phyloP scores from a whole-genome alignment of 1,140 invertebrate species.

The Amyelois transitella region DNA sequence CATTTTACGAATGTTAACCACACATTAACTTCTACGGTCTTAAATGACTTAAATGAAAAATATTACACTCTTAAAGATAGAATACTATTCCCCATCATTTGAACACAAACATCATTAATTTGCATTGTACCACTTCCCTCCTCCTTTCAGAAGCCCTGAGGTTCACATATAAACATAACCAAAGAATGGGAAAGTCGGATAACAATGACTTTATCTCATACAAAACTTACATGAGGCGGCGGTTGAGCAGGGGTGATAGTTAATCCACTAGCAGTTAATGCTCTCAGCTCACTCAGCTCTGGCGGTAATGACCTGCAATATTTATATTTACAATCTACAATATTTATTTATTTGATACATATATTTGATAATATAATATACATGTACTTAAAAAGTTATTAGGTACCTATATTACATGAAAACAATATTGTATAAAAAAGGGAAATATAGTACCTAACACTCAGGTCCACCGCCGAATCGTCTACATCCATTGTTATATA shows the following conservation, averaged over 20 bases:
- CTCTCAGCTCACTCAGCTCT: slow-evolving; percentile 67
- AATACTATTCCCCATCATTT: no score
- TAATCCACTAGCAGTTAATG: slow-evolving; percentile 68
- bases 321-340: background rate
- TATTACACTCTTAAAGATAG: no score
- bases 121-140: no score
- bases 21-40: no score
- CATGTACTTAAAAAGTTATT: background rate
- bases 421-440: background rate
- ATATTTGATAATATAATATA: slow-evolving; percentile 11
- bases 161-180: background rate
- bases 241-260: slow-evolving; percentile 74
- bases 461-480: slow-evolving; percentile 83
- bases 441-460: slow-evolving; percentile 87
- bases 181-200: background rate
- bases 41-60: no score
- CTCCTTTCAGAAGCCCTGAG: no score
- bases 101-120: no score
- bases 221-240: slow-evolving; percentile 64
- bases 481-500: slow-evolving; percentile 79
- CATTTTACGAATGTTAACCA: no score
- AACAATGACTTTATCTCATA: no score
- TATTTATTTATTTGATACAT: slow-evolving; percentile 1
- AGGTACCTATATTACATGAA: no score
- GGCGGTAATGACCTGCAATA: slow-evolving; percentile 64